phyloP scores from a whole-genome alignment of 2,113 vertebrate genomes.

The Eulemur rufifrons region DNA sequence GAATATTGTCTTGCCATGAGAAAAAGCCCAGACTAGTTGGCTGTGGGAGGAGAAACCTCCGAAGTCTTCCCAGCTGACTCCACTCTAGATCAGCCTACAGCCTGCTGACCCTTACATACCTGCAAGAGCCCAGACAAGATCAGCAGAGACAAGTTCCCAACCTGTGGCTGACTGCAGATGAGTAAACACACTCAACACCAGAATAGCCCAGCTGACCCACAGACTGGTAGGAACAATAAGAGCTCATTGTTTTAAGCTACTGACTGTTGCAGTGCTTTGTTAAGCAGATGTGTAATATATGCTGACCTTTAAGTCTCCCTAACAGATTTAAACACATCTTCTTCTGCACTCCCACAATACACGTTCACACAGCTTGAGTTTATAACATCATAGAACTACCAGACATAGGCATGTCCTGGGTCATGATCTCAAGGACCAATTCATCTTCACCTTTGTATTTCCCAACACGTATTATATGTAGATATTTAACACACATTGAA shows the following conservation, averaged over 20 bases:
- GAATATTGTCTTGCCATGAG: neutral
- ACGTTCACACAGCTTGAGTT: neutral
- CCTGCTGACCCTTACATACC: neutral
- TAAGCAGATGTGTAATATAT: neutral
- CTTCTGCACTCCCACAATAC: neutral
- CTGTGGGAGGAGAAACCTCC: neutral
- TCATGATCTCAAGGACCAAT: neutral
- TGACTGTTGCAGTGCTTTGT: neutral
- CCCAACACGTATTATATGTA: neutral
- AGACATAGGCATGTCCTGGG: neutral
- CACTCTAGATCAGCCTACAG: neutral
- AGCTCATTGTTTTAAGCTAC: neutral
- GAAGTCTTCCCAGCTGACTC: neutral
- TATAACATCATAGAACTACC: neutral
- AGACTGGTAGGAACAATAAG: neutral
- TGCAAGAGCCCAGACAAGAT: neutral
- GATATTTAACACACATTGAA: neutral
- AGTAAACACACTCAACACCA: neutral
- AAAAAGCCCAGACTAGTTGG: neutral
- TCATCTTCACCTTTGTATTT: neutral
- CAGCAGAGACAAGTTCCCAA: neutral
- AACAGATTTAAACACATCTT: neutral
- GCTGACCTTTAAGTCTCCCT: neutral
- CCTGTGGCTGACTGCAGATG: neutral
- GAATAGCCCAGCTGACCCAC: neutral